Base-by-base conservation (phyloP, 1,140 invertebrate genomes). In the Drosophila bocki region DNA sequence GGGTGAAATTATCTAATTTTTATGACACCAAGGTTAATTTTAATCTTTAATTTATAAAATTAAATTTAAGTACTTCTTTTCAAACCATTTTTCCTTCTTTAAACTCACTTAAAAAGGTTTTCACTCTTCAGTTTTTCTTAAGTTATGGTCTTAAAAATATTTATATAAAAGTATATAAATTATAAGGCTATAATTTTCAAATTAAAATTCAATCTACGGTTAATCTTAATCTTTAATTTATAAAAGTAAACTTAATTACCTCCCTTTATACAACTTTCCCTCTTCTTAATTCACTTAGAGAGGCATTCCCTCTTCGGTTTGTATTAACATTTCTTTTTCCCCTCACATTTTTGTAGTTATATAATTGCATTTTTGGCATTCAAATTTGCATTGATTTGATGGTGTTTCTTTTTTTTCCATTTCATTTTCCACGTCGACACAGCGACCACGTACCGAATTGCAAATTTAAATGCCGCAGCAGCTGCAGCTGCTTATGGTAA, bases 401-500 rank as follows among this genome's bases (percentile, higher is more conserved):
- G 58, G 37, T 62, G 62, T 68, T 45, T 53, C 15, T 35, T 33
- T 35, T 69, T 13, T 19, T 19, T 19, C 7, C 19, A 9, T 48
- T 42, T 72, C 19, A 54, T 39, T 71, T 59, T 37, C 53, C 19
- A 13, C 29, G 15, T 22, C 65, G 22, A n/a, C 57, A 51, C 32
- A 33, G 32, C 32, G 47, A 59, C 69, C 35, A 50, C 53, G 32
- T 56, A 37, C 26, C 53, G 17, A 72, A 42, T 72, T 72, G 68
- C 70, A 72, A 80, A 79, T 80, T 80, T 80, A 79, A 78, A 74
- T 75, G 77, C 61, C 77, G 74, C 78, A 53, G 54, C 79, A 71
- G 70, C 67, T 60, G 70, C 70, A 67, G 37, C 78, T 77, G 64
- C 78, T 80, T 80, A 80, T 80, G 78, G 69, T 75, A 80, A 80